A percentile compares a stretch with the other conserved stretches of the same genome.
Evolutionary conservation across 1,140 invertebrate species (phyloP).

Genomic region (Chironomus striatipennis): DNA sequence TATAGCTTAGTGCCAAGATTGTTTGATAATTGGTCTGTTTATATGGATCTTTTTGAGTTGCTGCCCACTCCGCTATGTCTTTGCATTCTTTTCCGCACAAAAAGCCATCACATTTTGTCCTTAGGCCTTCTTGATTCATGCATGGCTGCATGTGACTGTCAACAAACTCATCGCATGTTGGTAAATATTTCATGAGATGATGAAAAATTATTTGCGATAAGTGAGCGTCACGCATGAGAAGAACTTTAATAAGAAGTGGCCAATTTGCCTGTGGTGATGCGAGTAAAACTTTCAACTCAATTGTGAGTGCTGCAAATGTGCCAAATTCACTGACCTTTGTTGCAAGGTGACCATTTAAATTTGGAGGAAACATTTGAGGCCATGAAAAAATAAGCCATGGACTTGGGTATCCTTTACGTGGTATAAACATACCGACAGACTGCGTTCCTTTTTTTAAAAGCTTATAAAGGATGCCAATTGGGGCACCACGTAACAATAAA

Average conservation of each 20-base stretch:
- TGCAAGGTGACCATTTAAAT: conserved; percentile 40
- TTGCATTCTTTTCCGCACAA: conserved; percentile 48
- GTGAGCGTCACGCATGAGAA: conserved; percentile 55
- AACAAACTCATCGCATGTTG: conserved; percentile 37
- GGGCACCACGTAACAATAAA: conserved; percentile 58
- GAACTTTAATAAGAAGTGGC: conserved; percentile 58
- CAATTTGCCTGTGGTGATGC: conserved; percentile 69
- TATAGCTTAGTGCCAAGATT: conserved; percentile 46
- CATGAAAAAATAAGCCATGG: conserved; percentile 58
- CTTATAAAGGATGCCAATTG: conserved; percentile 61
- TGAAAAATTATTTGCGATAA: conserved; percentile 41
- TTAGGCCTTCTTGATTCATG: conserved; percentile 29
- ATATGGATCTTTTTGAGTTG: conserved; percentile 35
- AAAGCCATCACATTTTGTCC: conserved; percentile 51
- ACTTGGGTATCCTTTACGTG: conserved; percentile 43
- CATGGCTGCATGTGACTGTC: conserved; percentile 37
- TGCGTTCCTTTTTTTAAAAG: conserved; percentile 49
- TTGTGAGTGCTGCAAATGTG: conserved; percentile 48
- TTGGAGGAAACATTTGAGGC: conserved; percentile 49
- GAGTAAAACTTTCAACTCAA: conserved; percentile 59
- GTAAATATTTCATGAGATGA: conserved; percentile 38
- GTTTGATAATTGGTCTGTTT: conserved; percentile 42
- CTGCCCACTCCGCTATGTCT: conserved; percentile 23
- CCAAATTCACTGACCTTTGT: conserved; percentile 45
- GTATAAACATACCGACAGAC: conserved; percentile 44